Percentiles rank a stretch among this genome's conserved stretches.
Evolutionary conservation across 2,888 invertebrate genomes (phyloP).

Genomic region (Cotesia congregata): DNA sequence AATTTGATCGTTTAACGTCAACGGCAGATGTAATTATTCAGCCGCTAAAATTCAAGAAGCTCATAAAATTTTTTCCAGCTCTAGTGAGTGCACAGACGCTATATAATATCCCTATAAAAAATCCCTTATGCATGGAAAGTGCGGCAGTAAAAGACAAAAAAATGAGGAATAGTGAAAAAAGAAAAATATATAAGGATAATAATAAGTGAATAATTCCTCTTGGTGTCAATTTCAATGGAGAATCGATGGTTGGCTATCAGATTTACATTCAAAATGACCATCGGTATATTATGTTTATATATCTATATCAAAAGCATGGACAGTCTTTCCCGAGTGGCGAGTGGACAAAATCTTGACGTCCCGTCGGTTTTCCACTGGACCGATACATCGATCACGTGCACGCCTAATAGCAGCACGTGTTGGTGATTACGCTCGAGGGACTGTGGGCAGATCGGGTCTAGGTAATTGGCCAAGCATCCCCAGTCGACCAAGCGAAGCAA

Average conservation of each 20-base stretch:
- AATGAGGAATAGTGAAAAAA: not conserved
- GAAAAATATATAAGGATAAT: not conserved
- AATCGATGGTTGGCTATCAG: not conserved
- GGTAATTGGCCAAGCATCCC: conserved; percentile 62
- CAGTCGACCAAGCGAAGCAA: conserved; percentile 36
- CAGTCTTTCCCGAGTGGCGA: conserved; percentile 50
- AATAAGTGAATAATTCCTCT: conserved; percentile 11
- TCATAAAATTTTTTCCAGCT: conserved; percentile 29
- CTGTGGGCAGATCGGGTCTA: conserved; percentile 61
- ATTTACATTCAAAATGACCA: conserved; percentile 7
- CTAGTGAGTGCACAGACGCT: conserved; percentile 22
- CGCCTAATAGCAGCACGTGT: conserved; percentile 66
- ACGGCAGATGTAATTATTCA: conserved; percentile 27
- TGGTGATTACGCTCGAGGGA: conserved; percentile 66
- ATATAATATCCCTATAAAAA: conserved; percentile 28
- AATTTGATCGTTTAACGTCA: conserved; percentile 35
- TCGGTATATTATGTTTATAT: not conserved
- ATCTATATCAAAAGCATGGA: conserved; percentile 10
- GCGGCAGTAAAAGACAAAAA: not conserved
- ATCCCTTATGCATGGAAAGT: conserved; percentile 1
- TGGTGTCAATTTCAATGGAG: not conserved
- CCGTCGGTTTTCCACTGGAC: conserved; percentile 52
- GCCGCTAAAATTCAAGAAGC: conserved; percentile 31
- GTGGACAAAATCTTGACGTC: conserved; percentile 37
- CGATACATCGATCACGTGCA: conserved; percentile 64